Base-by-base conservation (phyloP, 2,888 invertebrate genomes). In the Chrysolina americana region DNA sequence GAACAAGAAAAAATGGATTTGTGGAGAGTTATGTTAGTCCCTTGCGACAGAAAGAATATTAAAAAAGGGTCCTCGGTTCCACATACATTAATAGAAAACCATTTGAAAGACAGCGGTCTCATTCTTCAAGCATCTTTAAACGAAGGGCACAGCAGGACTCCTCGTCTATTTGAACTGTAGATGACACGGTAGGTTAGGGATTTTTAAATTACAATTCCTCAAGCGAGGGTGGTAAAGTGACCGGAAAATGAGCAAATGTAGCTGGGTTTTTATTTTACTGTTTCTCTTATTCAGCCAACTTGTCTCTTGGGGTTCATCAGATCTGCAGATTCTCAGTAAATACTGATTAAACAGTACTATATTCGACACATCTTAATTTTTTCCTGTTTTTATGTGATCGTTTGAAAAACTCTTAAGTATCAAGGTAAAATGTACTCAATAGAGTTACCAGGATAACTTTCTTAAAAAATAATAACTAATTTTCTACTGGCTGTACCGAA, bases 171-270 rank as follows among this genome's bases (percentile, higher is more conserved):
- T 66, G 72, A 63, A 72, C 78, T 79, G 79, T 63, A 74, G 79
- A 79, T 79, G 79, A 79, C 79, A 79, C 78, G 73, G 76, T 71
- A 72, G 77, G 77, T 75, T 78, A 82, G 83, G 85, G 80, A 83
- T 83, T 84, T 86, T 86, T 85, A 86, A 86, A 87, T 87, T 87
- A 85, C 85, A 85, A 83, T 86, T 86, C 82, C 83, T 77, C 76
- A 28, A 65, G 69, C 76, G 76, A 79, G 81, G 79, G 79, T 79
- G 79, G 66, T 53, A 79, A 78, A 79, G 79, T 79, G 79, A 79
- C 79, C 79, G 79, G 77, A 79, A 79, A 79, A 79, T 79, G 53
- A 68, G 68, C 53, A 41, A 56, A 53, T 68, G 56, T 68, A 50
- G 53, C 36, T 41, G 56, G 68, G n/a, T 41, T 68, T 68, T 68